These are phyloP conservation scores for Pandemis corylana DNA, from an alignment of 2,888 invertebrate genomes.

Conservation along the genomic window DNA sequence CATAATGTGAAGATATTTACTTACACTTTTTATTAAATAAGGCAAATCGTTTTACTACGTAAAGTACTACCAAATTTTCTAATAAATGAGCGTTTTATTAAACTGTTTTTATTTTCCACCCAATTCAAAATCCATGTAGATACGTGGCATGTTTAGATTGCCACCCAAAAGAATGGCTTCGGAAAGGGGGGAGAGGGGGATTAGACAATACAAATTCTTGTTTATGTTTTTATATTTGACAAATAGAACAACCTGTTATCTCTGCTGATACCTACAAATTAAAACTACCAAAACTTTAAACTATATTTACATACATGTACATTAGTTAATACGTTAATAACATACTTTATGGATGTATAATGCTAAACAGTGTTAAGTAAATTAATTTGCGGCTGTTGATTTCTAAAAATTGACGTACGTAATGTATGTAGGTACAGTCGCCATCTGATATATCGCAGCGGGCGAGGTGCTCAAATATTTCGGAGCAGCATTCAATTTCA, in stretches of 20 bases:
- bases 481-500: too few relatives aligned
- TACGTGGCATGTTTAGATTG: background rate
- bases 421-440: too few relatives aligned
- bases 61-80: slow-evolving; percentile 81
- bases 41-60: slow-evolving; percentile 74
- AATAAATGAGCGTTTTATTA: slow-evolving; percentile 70
- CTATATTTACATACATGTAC: slow-evolving; percentile 30
- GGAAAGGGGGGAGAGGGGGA: too few relatives aligned
- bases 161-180: background rate
- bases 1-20: slow-evolving; percentile 61
- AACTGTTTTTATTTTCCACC: background rate
- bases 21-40: slow-evolving; percentile 66
- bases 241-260: too few relatives aligned
- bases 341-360: slow-evolving; percentile 32
- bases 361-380: background rate
- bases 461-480: too few relatives aligned
- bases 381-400: slow-evolving; percentile 2
- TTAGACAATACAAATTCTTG: too few relatives aligned
- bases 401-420: background rate
- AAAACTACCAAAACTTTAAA: slow-evolving; percentile 23
- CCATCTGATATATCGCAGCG: too few relatives aligned
- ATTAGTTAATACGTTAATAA: slow-evolving; percentile 30
- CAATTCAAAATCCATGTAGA: background rate
- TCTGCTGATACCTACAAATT: background rate
- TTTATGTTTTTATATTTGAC: too few relatives aligned